phyloP scores from a whole-genome alignment of 2,888 invertebrate species.

The Hymenopus coronatus region DNA sequence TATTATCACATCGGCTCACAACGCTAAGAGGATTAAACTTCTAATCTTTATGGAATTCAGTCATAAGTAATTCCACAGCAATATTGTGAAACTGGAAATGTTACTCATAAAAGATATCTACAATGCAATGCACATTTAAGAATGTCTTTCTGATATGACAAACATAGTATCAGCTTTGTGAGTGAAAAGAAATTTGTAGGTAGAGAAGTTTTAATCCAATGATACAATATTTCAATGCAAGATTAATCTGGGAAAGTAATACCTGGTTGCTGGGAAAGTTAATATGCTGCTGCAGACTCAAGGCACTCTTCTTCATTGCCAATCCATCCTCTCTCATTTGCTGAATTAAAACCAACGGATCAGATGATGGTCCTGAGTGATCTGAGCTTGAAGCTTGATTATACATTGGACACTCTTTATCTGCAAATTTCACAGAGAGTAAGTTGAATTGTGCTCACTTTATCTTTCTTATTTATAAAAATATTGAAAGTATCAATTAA shows the following conservation, averaged over 20 bases:
- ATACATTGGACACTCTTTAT: constrained; percentile 94
- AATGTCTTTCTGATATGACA: too few relatives aligned
- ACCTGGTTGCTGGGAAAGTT: constrained; percentile 38
- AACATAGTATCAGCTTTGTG: too few relatives aligned
- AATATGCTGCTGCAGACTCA: constrained; percentile 49
- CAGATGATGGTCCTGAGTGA: constrained; percentile 48
- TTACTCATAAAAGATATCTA: too few relatives aligned
- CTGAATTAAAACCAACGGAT: constrained; percentile 72
- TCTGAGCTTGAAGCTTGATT: constrained; percentile 50
- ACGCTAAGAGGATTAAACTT: not conserved
- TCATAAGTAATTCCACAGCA: not conserved
- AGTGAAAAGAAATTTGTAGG: too few relatives aligned
- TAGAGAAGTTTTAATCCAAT: too few relatives aligned
- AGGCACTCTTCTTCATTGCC: constrained; percentile 71
- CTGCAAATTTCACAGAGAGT: constrained; percentile 48
- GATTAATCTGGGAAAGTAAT: not conserved
- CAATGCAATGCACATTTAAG: too few relatives aligned
- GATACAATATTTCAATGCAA: too few relatives aligned
- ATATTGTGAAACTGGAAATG: not conserved
- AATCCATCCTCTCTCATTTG: constrained; percentile 92
- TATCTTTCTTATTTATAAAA: constrained; percentile 17
- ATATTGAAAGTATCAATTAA: constrained; percentile 37
- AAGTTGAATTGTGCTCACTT: not conserved
- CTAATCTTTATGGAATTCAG: not conserved
- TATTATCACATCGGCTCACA: too few relatives aligned